phyloP scores from a whole-genome alignment of 2,888 invertebrate species.

The Orthosia incerta region DNA sequence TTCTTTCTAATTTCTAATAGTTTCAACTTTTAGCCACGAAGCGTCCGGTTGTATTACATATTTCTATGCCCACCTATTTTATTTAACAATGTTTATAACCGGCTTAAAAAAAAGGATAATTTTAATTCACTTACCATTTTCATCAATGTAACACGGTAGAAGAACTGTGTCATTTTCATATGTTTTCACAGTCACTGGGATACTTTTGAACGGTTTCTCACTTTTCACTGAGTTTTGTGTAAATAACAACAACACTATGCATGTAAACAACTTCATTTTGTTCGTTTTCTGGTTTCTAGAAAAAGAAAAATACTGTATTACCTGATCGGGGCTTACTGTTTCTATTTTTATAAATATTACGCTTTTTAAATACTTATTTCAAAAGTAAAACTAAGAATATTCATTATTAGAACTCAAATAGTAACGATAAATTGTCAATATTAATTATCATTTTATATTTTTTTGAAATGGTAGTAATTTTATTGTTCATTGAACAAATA shows the following conservation, averaged over 20 bases:
- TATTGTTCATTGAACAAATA: neutral
- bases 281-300: neutral
- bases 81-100: too few species aligned
- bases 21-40: neutral
- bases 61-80: too few species aligned
- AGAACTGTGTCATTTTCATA: slow-evolving; percentile 95
- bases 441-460: neutral
- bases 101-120: too few species aligned
- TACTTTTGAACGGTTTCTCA: slow-evolving; percentile 92
- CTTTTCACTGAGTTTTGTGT: slow-evolving; percentile 70
- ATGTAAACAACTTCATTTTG: slow-evolving; percentile 64
- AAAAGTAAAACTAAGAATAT: neutral
- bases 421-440: too few species aligned
- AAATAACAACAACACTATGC: slow-evolving; percentile 60
- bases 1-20: neutral
- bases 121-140: slow-evolving; percentile 86
- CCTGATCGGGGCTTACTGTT: neutral
- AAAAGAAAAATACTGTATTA: neutral
- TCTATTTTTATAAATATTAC: neutral
- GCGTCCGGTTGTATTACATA: neutral
- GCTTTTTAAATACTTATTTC: too few species aligned
- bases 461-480: neutral
- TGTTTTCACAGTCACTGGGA: slow-evolving; percentile 94
- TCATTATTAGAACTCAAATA: too few species aligned
- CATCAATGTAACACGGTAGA: slow-evolving; percentile 94